Conservation (phyloP, 2,797 vertebrate species). For the Nannoperca australis region DNA sequence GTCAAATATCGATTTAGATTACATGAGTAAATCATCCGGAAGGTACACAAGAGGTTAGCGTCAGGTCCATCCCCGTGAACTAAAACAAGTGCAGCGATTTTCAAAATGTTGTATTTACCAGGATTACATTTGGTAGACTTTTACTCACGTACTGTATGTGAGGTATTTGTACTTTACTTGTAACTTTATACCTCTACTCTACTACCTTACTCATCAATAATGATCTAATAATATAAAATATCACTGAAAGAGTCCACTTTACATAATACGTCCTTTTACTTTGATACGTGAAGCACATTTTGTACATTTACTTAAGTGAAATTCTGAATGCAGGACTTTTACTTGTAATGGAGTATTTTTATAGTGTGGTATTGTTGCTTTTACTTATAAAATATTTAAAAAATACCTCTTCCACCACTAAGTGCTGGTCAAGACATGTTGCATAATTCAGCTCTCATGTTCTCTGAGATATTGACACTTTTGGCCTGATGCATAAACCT, state of each 20-base stretch:
- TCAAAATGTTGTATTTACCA: no score
- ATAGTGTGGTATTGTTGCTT: background rate
- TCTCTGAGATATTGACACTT: slow-evolving; percentile 2
- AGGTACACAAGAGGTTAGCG: slow-evolving; percentile 4
- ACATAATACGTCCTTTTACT: background rate
- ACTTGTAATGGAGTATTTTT: background rate
- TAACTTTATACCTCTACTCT: background rate
- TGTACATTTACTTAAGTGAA: background rate
- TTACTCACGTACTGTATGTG: background rate
- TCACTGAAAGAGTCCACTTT: background rate
- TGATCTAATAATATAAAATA: background rate
- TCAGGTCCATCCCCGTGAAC: background rate
- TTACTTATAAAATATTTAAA: no score
- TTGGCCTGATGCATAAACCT: no score
- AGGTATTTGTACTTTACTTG: background rate
- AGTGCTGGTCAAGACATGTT: slow-evolving; percentile 11
- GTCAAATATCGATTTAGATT: background rate
- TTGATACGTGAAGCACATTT: background rate
- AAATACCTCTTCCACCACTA: background rate
- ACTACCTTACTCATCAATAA: background rate
- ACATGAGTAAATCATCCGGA: background rate
- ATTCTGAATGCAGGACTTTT: background rate
- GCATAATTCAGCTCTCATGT: background rate
- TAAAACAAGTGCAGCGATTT: background rate
- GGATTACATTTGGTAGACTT: no score